These are phyloP conservation scores for Hydractinia symbiolongicarpus DNA, from an alignment of 30 jellyfish, hydroid and myxozoan species.

Conservation along the genomic window DNA sequence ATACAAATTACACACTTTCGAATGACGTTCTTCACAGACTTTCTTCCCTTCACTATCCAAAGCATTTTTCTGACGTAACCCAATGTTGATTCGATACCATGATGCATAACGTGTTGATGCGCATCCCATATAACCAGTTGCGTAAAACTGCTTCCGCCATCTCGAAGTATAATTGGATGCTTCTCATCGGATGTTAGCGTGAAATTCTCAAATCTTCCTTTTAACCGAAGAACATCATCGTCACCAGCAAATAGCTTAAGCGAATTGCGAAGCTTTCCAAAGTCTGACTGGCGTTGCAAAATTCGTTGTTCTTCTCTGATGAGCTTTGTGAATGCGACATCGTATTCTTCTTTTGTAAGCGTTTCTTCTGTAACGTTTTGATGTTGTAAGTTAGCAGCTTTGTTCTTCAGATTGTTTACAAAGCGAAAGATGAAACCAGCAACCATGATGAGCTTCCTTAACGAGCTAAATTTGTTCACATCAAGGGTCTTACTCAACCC, in stretches of 20 bases:
- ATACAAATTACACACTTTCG: constrained; percentile 20
- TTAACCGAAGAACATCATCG: constrained; percentile 16
- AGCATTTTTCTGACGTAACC: constrained; percentile 3
- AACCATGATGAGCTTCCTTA: too few species aligned
- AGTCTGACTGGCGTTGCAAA: background rate
- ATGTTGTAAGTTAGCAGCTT: too few species aligned
- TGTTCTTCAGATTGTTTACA: too few species aligned
- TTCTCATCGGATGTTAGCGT: background rate
- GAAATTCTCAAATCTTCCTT: constrained; percentile 23
- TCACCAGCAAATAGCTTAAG: constrained; percentile 27
- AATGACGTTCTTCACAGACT: constrained; percentile 19
- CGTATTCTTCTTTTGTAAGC: constrained; percentile 18
- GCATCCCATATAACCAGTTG: constrained; percentile 24
- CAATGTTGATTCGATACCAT: constrained; percentile 29
- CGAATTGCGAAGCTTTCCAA: constrained; percentile 8
- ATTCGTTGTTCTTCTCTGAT: constrained; percentile 10
- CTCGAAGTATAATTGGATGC: too few species aligned
- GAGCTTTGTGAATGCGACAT: background rate
- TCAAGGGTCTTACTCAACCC: too few species aligned
- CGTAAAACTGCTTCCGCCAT: constrained; percentile 18
- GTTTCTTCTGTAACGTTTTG: background rate
- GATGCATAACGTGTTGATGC: constrained; percentile 34
- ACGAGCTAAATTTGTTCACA: too few species aligned
- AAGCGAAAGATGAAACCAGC: too few species aligned
- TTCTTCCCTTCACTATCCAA: constrained; percentile 35